Percentiles rank a stretch among this genome's conserved stretches.
Conservation (phyloP, 2,888 invertebrate genomes). For the Acleris cristana region DNA sequence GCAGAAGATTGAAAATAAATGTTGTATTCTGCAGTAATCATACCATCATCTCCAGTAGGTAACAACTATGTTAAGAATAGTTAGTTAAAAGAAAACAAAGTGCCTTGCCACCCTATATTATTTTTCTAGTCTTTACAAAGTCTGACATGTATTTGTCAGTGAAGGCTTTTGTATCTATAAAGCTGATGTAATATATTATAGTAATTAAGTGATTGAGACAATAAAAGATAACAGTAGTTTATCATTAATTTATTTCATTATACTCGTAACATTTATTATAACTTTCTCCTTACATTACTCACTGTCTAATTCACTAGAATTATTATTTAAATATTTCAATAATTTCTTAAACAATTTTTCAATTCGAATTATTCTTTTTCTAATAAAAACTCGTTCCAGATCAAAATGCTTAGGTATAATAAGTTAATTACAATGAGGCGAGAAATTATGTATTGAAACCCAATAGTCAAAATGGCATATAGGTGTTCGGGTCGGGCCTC, state of each 20-base stretch:
- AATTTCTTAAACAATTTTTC: conserved; percentile 77
- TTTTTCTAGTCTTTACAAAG: conserved; percentile 43
- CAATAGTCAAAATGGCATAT: conserved; percentile 48
- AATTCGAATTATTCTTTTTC: conserved; percentile 70
- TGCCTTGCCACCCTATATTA: conserved; percentile 39
- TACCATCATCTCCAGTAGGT: neutral
- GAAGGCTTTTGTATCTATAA: neutral
- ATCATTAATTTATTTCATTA: conserved; percentile 78
- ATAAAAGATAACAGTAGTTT: conserved; percentile 46
- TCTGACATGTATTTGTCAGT: conserved; percentile 8
- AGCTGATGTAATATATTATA: conserved; percentile 1
- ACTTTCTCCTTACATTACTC: conserved; percentile 75
- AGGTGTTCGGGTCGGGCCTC: conserved; percentile 41
- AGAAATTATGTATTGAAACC: conserved; percentile 43
- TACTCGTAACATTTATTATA: conserved; percentile 75
- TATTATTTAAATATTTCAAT: conserved; percentile 80
- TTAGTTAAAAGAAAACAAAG: conserved; percentile 31
- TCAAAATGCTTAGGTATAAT: conserved; percentile 58
- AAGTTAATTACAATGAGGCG: conserved; percentile 48
- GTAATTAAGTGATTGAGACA: conserved; percentile 24
- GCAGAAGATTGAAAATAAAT: conserved; percentile 48
- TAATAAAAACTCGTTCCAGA: conserved; percentile 72
- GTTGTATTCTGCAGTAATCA: neutral
- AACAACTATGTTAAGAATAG: conserved; percentile 1
- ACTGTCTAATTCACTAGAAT: conserved; percentile 80